Evolutionary conservation across 1,140 invertebrate genomes (phyloP).

Genomic region (Drosophila elegans): DNA sequence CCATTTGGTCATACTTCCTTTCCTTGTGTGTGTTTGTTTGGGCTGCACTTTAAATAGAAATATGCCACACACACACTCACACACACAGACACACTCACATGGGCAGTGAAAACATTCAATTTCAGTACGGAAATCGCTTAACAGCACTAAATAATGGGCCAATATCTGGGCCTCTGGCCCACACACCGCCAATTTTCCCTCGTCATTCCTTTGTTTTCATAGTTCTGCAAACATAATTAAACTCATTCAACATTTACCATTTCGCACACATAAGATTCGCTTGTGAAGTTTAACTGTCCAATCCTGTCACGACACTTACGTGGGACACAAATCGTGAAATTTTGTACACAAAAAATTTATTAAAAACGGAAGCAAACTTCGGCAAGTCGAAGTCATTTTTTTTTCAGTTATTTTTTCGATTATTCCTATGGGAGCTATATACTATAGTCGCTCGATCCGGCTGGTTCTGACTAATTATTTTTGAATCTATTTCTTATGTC

Average conservation of each 20-base stretch:
- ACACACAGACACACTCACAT: slow-evolving; percentile 29
- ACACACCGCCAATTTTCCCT: not conserved
- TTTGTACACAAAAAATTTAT: too few relatives aligned
- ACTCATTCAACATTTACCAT: not conserved
- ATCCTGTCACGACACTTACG: too few relatives aligned
- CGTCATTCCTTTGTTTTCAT: not conserved
- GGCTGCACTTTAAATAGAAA: slow-evolving; percentile 55
- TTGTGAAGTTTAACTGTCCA: not conserved
- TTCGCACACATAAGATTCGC: not conserved
- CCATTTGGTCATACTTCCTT: slow-evolving; percentile 7
- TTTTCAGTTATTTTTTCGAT: too few relatives aligned
- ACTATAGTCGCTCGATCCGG: too few relatives aligned
- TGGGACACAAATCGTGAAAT: too few relatives aligned
- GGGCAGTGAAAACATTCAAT: slow-evolving; percentile 65
- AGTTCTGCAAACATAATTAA: slow-evolving; percentile 14
- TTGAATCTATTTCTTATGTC: too few relatives aligned
- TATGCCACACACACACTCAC: slow-evolving; percentile 33
- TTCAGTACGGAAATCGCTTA: slow-evolving; percentile 65
- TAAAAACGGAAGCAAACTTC: too few relatives aligned
- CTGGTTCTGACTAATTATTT: too few relatives aligned
- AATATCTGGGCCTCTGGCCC: slow-evolving; percentile 19
- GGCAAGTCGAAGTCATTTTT: too few relatives aligned
- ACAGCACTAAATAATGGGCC: slow-evolving; percentile 66
- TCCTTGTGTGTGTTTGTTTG: slow-evolving; percentile 4
- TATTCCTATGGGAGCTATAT: too few relatives aligned